Conservation (phyloP, 35 echinoderm and acorn worm genomes). For the Lytechinus pictus region DNA sequence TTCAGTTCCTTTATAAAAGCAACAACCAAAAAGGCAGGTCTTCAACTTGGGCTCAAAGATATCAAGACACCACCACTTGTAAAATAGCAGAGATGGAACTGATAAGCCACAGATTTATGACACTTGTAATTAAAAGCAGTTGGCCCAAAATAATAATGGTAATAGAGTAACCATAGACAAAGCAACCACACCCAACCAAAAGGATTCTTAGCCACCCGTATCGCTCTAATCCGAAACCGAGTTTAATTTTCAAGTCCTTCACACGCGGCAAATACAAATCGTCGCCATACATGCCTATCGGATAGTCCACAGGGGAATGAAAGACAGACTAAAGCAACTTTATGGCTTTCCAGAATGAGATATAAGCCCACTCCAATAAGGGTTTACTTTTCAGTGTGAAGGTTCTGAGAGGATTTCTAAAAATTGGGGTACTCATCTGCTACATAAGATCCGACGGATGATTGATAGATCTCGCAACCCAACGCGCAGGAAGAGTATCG, state of each 20-base stretch:
- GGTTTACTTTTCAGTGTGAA: slow-evolving; percentile 12
- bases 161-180: background rate
- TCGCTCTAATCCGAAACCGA: slow-evolving; percentile 2
- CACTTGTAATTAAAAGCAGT: background rate
- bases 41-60: too few species aligned
- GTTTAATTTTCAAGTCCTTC: background rate
- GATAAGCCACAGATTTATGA: background rate
- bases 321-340: background rate
- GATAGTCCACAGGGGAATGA: background rate
- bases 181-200: background rate
- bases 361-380: background rate
- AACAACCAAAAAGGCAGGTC: too few species aligned
- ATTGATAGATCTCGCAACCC: background rate
- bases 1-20: too few species aligned
- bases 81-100: background rate
- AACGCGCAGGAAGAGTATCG: background rate
- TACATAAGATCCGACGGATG: background rate
- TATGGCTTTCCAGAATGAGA: background rate
- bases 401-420: background rate
- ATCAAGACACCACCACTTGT: too few species aligned
- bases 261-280: background rate
- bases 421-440: background rate
- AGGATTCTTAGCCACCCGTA: background rate
- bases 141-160: background rate
- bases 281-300: background rate